Evolutionary conservation across 2,113 vertebrate species (phyloP).

Genomic region (Spizaetus ornatus): DNA sequence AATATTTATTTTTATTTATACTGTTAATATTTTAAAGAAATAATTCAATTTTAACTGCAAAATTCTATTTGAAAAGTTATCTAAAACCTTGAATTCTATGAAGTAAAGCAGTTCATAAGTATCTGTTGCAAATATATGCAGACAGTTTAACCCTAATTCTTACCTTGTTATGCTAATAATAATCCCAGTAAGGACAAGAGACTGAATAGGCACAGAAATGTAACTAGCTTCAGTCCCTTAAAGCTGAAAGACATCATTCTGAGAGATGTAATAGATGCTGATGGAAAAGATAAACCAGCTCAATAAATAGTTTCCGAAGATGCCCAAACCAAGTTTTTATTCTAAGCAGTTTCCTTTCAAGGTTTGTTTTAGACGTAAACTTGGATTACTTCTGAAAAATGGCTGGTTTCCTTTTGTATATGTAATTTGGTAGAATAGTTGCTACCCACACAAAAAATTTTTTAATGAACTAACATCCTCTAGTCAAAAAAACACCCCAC

Average conservation of each 20-base stretch:
- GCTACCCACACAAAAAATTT: not conserved
- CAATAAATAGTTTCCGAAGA: not conserved
- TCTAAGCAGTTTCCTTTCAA: not conserved
- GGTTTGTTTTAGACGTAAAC: not conserved
- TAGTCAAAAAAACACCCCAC: not conserved
- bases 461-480: not conserved
- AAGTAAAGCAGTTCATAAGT: not conserved
- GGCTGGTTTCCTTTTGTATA: not conserved
- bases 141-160: not conserved
- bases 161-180: not conserved
- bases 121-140: not conserved
- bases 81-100: not conserved
- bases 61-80: not conserved
- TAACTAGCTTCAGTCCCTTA: not conserved
- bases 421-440: not conserved
- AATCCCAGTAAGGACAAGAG: not conserved
- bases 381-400: not conserved
- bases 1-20: not conserved
- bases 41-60: not conserved
- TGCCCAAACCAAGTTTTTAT: not conserved
- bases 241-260: not conserved
- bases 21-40: not conserved
- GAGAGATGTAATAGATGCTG: not conserved
- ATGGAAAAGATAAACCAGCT: not conserved
- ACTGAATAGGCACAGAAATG: not conserved